Evolutionary conservation across 2,888 invertebrate genomes (phyloP).

Genomic region (Anaspis maculata): DNA sequence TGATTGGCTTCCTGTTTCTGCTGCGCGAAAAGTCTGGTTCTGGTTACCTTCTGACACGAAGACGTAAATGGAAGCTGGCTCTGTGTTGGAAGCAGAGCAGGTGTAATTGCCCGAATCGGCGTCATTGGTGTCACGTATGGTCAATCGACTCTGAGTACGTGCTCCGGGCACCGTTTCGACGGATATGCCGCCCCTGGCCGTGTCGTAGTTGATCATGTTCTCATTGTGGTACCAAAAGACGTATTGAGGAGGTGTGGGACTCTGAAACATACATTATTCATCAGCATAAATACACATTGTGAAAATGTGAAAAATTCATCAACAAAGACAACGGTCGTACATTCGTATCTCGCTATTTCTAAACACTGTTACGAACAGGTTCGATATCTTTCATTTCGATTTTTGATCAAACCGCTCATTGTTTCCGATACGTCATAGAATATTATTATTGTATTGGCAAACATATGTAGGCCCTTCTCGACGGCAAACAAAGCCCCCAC

Average conservation of each 20-base stretch:
- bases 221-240: conserved; percentile 95
- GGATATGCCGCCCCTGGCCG: conserved; percentile 68
- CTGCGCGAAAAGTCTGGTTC: too few relatives aligned
- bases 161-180: conserved; percentile 79
- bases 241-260: conserved; percentile 87
- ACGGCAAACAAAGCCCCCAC: too few relatives aligned
- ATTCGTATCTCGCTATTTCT: too few relatives aligned
- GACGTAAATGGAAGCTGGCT: conserved; percentile 81
- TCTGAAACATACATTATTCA: conserved; percentile 49
- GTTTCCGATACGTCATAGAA: too few relatives aligned
- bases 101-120: conserved; percentile 87
- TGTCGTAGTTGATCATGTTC: conserved; percentile 90
- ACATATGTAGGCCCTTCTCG: too few relatives aligned
- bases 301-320: too few relatives aligned
- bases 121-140: conserved; percentile 74
- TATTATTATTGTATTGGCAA: too few relatives aligned
- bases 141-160: conserved; percentile 76
- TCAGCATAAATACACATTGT: background rate
- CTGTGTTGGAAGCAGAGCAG: conserved; percentile 82
- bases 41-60: conserved; percentile 78
- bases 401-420: too few relatives aligned
- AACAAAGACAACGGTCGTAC: too few relatives aligned
- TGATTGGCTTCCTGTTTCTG: too few relatives aligned
- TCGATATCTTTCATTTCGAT: too few relatives aligned
- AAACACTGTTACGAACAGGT: too few relatives aligned